Base-by-base conservation (phyloP, 2,113 vertebrate species). In the Bothrops jararaca region DNA sequence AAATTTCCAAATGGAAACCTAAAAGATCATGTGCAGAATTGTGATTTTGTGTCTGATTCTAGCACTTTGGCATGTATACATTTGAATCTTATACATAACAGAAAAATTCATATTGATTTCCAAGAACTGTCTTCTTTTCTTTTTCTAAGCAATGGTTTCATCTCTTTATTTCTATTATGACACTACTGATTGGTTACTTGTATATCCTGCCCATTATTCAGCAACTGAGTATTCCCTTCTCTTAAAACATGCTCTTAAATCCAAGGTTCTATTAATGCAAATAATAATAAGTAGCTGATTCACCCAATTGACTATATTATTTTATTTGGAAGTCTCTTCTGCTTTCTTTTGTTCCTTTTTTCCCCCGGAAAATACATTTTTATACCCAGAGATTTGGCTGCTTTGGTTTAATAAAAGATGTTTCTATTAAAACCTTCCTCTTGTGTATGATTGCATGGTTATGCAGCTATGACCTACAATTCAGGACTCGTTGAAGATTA, bases 11-110 rank as follows among this genome's bases (percentile, higher is more conserved):
- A 86, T 69, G n/a, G 13, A 57, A 85, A 12, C 23, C 58, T 91
- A 89, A 91, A 91, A 91, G 87, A 56, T 15, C n/a, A 93, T 50
- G 29, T 54, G 88, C 34, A 54, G 89, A 64, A 64, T 57, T 89
- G 54, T 85, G 53, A 91, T 18, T 80, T 89, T 80, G 58, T 85
- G 13, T n/a, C 50, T 85, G 50, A 85, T 88, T 91, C 89, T 89
- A 64, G 45, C 45, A 64, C 24, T 89, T n/a, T n/a, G 85, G 45
- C 57, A 22, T 74, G 85, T 45, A 26, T 4, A 85, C 45, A 24
- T n/a, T 20, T 52, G 22, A 85, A 50, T 56, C 11, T 23, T 24
- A 50, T 23, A 89, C n/a, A 42, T 6, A 26, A 45, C 86, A 57
- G 45, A 89, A 85, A 42, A 85, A 89, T 23, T 29, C 6, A 85